These are phyloP conservation scores for Drosophila sproati DNA, from an alignment of 1,140 invertebrate genomes.

Conservation along the genomic window DNA sequence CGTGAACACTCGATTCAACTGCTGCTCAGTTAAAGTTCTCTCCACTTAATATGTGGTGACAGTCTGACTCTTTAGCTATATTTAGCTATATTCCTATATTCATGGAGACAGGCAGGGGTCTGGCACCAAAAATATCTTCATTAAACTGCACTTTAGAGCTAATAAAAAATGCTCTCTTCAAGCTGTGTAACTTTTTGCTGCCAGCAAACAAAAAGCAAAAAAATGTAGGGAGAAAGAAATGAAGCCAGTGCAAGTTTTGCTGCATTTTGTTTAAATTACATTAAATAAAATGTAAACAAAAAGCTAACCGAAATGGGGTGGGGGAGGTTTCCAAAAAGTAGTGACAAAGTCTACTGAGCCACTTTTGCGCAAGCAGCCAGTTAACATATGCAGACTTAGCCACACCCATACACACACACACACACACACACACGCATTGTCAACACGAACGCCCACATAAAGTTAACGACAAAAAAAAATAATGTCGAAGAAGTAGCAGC, in stretches of 20 bases:
- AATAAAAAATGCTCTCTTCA: constrained; percentile 32
- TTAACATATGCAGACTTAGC: constrained; percentile 59
- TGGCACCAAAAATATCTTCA: constrained; percentile 24
- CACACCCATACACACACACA: constrained; percentile 52
- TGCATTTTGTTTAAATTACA: constrained; percentile 39
- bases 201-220: not conserved
- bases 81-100: not conserved
- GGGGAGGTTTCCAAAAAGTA: constrained; percentile 40
- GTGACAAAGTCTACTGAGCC: constrained; percentile 52
- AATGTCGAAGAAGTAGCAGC: not conserved
- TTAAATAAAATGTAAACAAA: constrained; percentile 41
- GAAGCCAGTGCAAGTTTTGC: constrained; percentile 1
- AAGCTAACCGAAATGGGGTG: constrained; percentile 20
- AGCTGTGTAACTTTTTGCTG: constrained; percentile 12
- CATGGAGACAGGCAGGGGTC: too few species aligned
- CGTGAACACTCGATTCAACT: not conserved
- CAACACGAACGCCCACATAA: constrained; percentile 73
- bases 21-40: not conserved
- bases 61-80: constrained; percentile 5
- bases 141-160: constrained; percentile 36
- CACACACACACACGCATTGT: constrained; percentile 40
- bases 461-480: constrained; percentile 62
- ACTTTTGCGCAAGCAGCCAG: constrained; percentile 66
- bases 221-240: not conserved
- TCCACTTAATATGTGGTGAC: constrained; percentile 3